These are phyloP conservation scores for Leptopilina syphax DNA, from an alignment of 2,888 invertebrate genomes.

Conservation along the genomic window DNA sequence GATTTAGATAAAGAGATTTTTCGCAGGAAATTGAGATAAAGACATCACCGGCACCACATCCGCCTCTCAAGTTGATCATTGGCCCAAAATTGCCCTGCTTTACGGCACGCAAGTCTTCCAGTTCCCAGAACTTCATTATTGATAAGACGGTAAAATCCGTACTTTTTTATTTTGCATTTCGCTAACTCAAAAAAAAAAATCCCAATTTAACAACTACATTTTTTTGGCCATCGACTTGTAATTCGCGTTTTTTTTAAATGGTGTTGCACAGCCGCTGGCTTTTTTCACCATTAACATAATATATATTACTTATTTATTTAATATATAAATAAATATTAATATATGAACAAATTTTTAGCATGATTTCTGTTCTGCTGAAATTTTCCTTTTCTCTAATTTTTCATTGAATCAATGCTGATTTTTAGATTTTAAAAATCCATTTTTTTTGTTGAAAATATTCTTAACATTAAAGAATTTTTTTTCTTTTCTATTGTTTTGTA, in stretches of 20 bases:
- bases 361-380: conserved; percentile 36
- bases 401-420: no score
- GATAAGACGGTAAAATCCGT: conserved; percentile 76
- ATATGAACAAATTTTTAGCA: conserved; percentile 8
- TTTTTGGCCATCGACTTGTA: conserved; percentile 35
- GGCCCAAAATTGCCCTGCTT: conserved; percentile 75
- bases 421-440: no score
- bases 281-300: conserved; percentile 35
- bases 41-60: conserved; percentile 71
- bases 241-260: conserved; percentile 41
- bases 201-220: conserved; percentile 37
- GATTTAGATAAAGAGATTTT: conserved; percentile 69
- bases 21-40: conserved; percentile 75
- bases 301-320: no score
- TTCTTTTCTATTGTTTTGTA: no score
- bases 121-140: conserved; percentile 75
- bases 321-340: no score
- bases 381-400: neutral
- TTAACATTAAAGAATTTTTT: no score
- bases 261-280: conserved; percentile 38
- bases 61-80: conserved; percentile 73
- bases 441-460: no score
- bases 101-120: conserved; percentile 73
- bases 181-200: conserved; percentile 27
- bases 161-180: conserved; percentile 55